phyloP scores from a whole-genome alignment of 2,797 vertebrate species.

The Pyrrhura leucotis region DNA sequence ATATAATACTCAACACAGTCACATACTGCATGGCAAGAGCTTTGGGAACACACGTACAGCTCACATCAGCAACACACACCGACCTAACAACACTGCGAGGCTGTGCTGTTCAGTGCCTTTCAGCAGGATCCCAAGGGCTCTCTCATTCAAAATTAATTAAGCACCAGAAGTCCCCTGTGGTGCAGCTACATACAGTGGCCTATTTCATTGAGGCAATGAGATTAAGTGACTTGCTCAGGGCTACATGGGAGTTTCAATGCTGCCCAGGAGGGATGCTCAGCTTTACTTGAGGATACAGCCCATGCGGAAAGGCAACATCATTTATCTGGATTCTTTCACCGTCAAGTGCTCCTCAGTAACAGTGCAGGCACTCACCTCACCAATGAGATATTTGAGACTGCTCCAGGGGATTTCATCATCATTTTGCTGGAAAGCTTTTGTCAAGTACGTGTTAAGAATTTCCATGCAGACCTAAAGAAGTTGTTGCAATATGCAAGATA shows the following conservation, averaged over 20 bases:
- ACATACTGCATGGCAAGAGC: background rate
- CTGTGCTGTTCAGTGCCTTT: background rate
- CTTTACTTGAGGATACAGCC: background rate
- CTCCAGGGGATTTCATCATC: constrained; percentile 91
- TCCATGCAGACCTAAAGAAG: constrained; percentile 91
- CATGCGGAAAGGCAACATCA: background rate
- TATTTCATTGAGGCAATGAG: background rate
- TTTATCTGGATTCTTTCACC: background rate
- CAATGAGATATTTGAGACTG: constrained; percentile 94
- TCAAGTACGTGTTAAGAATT: constrained; percentile 92
- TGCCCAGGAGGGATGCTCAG: background rate
- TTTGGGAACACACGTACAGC: background rate
- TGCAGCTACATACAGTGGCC: background rate
- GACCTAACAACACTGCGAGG: background rate
- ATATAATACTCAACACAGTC: background rate
- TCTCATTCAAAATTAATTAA: constrained; percentile 4
- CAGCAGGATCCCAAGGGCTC: background rate
- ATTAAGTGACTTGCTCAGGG: background rate
- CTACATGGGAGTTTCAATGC: background rate
- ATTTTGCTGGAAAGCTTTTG: constrained; percentile 86
- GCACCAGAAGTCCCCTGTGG: background rate
- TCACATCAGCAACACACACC: accelerated
- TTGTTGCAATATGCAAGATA: background rate
- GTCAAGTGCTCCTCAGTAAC: background rate
- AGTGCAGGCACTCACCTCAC: constrained; percentile 83